Conservation (phyloP, 2,888 invertebrate genomes). For the Amiota minor region DNA sequence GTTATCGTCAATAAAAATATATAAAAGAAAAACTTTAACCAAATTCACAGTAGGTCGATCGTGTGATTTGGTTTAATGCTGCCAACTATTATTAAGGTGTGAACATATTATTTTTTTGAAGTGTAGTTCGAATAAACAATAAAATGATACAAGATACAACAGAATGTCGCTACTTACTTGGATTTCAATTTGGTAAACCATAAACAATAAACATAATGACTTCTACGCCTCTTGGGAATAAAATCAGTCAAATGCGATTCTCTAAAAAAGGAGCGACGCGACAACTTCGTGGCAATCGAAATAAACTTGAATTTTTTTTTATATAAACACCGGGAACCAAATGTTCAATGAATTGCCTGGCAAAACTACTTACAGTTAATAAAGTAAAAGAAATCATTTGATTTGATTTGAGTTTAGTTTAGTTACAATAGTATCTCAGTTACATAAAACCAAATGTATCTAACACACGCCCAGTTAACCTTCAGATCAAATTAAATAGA, state of each 20-base stretch:
- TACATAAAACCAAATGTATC: not conserved
- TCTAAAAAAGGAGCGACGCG: not conserved
- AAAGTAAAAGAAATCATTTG: not conserved
- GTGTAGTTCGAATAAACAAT: not conserved
- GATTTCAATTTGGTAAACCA: too few relatives aligned
- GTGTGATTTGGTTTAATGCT: slow-evolving; percentile 32
- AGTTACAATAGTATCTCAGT: too few relatives aligned
- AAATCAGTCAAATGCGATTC: slow-evolving; percentile 7
- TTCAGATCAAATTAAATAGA: not conserved
- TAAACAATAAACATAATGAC: too few relatives aligned
- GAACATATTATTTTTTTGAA: slow-evolving; percentile 31
- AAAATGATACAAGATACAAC: not conserved
- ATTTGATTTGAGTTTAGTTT: too few relatives aligned
- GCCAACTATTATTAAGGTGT: slow-evolving; percentile 43
- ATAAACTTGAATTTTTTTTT: slow-evolving; percentile 19
- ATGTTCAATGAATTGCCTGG: too few relatives aligned
- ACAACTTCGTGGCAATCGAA: not conserved
- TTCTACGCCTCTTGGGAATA: not conserved
- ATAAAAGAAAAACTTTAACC: slow-evolving; percentile 2
- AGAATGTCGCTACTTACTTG: not conserved
- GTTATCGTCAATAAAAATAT: not conserved
- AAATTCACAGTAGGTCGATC: slow-evolving; percentile 17
- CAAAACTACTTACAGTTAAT: too few relatives aligned
- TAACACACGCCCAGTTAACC: slow-evolving; percentile 4
- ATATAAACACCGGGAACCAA: not conserved